Evolutionary conservation across 1,140 invertebrate genomes (phyloP).

Genomic region (Drosophila bifasciata): DNA sequence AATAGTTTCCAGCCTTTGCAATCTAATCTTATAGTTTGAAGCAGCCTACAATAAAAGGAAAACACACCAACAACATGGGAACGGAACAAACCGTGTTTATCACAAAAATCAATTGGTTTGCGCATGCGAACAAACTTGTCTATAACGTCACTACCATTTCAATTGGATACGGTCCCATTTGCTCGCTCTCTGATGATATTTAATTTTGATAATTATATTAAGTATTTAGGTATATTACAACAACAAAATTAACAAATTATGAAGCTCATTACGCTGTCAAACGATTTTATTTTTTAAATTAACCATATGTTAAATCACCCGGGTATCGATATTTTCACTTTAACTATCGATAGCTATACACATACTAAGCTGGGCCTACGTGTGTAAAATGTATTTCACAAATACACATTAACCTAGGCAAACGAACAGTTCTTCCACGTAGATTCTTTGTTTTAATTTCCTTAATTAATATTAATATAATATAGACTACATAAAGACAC

Average conservation of each 20-base stretch:
- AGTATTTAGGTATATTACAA: no score
- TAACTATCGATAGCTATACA: slow-evolving; percentile 14
- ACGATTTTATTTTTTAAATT: no score
- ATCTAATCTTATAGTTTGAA: slow-evolving; percentile 13
- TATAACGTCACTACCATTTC: background rate
- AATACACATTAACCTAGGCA: slow-evolving; percentile 26
- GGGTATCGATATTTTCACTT: no score
- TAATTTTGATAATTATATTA: no score
- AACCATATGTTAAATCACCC: no score
- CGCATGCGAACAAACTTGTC: slow-evolving; percentile 23
- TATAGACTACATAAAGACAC: background rate
- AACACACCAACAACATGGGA: slow-evolving; percentile 49
- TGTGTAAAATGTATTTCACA: slow-evolving; percentile 31
- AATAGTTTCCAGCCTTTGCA: slow-evolving; percentile 15
- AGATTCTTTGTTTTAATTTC: slow-evolving; percentile 49
- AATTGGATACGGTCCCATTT: background rate
- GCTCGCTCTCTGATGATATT: no score
- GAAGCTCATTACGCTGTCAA: no score
- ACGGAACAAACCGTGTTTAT: slow-evolving; percentile 9
- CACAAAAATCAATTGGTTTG: slow-evolving; percentile 42
- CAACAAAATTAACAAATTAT: no score
- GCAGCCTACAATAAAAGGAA: slow-evolving; percentile 7
- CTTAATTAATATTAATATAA: background rate
- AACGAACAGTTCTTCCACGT: slow-evolving; percentile 35
- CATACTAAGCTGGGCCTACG: slow-evolving; percentile 40